Conservation (phyloP, 1,140 invertebrate species). For the Theocolax elegans region DNA sequence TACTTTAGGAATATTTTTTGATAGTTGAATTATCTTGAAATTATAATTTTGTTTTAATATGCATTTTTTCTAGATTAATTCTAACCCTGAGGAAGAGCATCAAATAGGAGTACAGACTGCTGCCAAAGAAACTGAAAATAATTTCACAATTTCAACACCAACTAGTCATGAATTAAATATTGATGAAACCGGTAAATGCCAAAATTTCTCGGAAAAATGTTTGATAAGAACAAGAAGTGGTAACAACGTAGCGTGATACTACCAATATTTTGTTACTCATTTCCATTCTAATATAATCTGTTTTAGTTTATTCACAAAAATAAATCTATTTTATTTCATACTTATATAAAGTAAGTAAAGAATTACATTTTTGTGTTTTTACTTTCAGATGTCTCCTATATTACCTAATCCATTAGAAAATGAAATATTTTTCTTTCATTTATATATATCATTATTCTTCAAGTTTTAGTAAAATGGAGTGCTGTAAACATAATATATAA, state of each 20-base stretch:
- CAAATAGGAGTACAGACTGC: neutral
- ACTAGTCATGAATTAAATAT: neutral
- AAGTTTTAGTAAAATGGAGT: too few species aligned
- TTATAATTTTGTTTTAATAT: neutral
- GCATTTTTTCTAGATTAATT: neutral
- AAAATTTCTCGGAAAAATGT: neutral
- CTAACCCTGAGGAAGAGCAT: neutral
- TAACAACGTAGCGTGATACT: constrained; percentile 17
- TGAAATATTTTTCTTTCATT: too few species aligned
- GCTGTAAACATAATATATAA: too few species aligned
- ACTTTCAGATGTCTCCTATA: too few species aligned
- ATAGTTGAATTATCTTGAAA: neutral
- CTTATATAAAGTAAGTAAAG: too few species aligned
- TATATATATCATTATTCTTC: too few species aligned
- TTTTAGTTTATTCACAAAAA: too few species aligned
- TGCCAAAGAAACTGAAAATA: neutral
- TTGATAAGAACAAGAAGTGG: constrained; percentile 15
- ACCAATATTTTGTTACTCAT: constrained; percentile 1
- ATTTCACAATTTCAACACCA: neutral
- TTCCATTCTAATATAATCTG: too few species aligned
- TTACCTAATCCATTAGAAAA: too few species aligned
- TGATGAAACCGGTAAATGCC: neutral
- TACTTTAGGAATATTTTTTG: neutral
- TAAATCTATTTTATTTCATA: too few species aligned
- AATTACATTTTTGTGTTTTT: too few species aligned